Evolutionary conservation across 2,113 vertebrate species (phyloP).

Genomic region (Heterotilapia buettikoferi): DNA sequence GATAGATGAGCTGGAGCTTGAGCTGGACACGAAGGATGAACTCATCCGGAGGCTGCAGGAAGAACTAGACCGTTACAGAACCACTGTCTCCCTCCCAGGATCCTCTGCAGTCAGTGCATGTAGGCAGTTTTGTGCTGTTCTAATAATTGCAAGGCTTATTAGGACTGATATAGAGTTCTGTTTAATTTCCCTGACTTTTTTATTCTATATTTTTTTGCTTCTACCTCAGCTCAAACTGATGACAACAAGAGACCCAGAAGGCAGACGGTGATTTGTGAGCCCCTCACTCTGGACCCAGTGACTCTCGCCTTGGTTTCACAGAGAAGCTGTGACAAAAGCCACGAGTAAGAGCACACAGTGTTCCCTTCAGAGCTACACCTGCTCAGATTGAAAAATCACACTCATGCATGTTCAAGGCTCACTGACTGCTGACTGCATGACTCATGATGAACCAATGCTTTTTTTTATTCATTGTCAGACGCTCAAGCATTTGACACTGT

Average conservation of each 20-base stretch:
- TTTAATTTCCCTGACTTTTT: neutral
- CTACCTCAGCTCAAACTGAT: conserved; percentile 23
- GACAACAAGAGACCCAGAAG: conserved; percentile 51
- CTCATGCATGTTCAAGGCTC: neutral
- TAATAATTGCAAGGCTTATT: neutral
- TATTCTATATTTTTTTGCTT: neutral
- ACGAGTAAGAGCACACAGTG: conserved; percentile 57
- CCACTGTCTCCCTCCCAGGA: conserved; percentile 47
- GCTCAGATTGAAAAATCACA: neutral
- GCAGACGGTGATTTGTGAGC: conserved; percentile 66
- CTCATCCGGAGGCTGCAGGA: conserved; percentile 75
- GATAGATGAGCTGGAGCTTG: conserved; percentile 75
- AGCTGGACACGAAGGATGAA: conserved; percentile 76
- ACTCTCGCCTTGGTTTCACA: conserved; percentile 47
- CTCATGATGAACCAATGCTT: neutral
- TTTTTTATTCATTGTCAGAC: neutral
- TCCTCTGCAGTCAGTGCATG: conserved; percentile 44
- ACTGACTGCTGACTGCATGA: neutral
- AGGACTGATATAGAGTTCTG: neutral
- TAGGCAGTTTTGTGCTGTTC: neutral
- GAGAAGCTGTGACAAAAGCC: conserved; percentile 66
- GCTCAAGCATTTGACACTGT: neutral
- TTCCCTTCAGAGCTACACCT: neutral
- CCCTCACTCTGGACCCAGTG: conserved; percentile 46
- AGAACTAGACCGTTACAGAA: conserved; percentile 73